Evolutionary conservation across 2,113 vertebrate genomes (phyloP).

Genomic region (Ceyx cyanopectus): DNA sequence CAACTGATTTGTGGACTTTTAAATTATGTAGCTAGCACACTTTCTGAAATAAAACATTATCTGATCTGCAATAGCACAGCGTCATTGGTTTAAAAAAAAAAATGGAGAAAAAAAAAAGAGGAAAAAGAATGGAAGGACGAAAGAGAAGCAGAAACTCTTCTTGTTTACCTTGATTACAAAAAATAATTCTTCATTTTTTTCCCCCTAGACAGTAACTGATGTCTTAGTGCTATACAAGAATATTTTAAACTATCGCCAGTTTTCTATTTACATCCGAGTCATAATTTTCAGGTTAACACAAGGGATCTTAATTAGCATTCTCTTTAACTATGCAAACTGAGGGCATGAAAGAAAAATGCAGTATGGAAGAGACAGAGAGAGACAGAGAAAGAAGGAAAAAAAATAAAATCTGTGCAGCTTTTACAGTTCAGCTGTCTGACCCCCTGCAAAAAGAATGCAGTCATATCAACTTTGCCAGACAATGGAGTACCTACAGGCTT

Average conservation of each 20-base stretch:
- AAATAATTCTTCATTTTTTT: constrained; percentile 65
- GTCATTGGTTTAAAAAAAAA: constrained; percentile 29
- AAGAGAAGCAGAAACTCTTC: constrained; percentile 67
- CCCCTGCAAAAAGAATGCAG: constrained; percentile 80
- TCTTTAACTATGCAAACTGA: constrained; percentile 80
- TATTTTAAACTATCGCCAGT: constrained; percentile 62
- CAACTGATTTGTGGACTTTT: constrained; percentile 78
- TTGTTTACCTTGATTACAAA: constrained; percentile 78
- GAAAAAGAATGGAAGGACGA: constrained; percentile 2
- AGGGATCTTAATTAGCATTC: constrained; percentile 82
- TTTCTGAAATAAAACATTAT: constrained; percentile 75
- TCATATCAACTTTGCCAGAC: constrained; percentile 85
- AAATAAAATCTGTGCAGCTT: constrained; percentile 76
- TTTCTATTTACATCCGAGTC: constrained; percentile 77
- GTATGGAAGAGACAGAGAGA: constrained; percentile 55
- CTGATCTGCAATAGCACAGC: constrained; percentile 75
- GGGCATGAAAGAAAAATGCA: constrained; percentile 76
- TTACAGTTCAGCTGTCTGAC: constrained; percentile 81
- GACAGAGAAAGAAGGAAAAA: not conserved
- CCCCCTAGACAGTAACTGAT: constrained; percentile 67
- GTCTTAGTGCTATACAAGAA: constrained; percentile 65
- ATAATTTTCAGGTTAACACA: constrained; percentile 80
- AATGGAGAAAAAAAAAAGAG: constrained; percentile 15
- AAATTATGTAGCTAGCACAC: constrained; percentile 70
- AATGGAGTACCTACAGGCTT: constrained; percentile 80